Base-by-base conservation (phyloP, 2,888 invertebrate genomes). In the Ennomos fuscantarius region DNA sequence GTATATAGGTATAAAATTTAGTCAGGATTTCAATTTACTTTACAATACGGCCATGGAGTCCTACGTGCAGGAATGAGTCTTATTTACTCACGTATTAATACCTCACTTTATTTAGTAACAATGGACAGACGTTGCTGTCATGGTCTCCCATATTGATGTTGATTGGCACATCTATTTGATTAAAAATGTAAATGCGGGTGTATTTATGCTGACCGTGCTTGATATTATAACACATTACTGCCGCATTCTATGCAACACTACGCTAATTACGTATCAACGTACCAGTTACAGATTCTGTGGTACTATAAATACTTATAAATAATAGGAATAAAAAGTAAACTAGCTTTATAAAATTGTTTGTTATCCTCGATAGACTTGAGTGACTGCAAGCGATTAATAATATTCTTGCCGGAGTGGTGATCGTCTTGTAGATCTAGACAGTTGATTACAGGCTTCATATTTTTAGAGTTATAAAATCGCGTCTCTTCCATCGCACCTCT, bases 211-310 rank as follows among this genome's bases (percentile, higher is more conserved):
- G 77, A 65, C 63, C 81, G 75, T 79, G 86, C 66, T 74, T 82
- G 77, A 79, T 81, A 76, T 77, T 76, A 82, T 83, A 81, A 82
- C 78, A 80, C 82, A 81, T 79, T 80, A 76, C 85, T 89, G 74
- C 88, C 90, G 90, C 90, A 90, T 91, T 89, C 90, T 85, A 72
- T 72, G 65, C 72, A 69, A 65, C 77, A 78, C 73, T 74, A 71
- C 68, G 73, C 77, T 82, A 81, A 86, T 85, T 84, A 79, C 72
- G 75, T 68, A 77, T 54, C 52, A 64, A 65, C 62, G 37, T 50
- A 55, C 47, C 8, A 39, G 47, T 39, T 44, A 11, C 40, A 51
- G 35, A 11, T 31, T 15, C 35, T 45, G 43, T 24, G 12, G 6
- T 32, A 35, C 24, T 24, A 1, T n/a, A n/a, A n/a, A 0, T 24